These are phyloP conservation scores for Macaria liturata DNA, from an alignment of 2,888 invertebrate species.

Conservation along the genomic window DNA sequence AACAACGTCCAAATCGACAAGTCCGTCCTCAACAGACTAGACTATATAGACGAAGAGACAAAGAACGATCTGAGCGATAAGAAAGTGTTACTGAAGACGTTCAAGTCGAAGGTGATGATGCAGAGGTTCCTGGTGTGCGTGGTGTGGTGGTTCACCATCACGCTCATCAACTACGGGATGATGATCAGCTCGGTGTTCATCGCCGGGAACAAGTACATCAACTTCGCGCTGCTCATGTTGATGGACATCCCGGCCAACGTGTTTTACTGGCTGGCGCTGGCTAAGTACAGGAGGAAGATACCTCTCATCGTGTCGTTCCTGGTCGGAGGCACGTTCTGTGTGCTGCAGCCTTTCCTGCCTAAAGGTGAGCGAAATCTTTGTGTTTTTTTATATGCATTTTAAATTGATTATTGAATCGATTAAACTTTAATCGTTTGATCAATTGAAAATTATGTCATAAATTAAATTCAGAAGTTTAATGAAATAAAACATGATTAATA, in stretches of 20 bases:
- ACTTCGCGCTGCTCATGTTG: constrained; percentile 70
- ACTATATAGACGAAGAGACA: constrained; percentile 59
- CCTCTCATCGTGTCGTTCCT: constrained; percentile 65
- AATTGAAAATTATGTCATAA: no score
- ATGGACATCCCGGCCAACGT: constrained; percentile 76
- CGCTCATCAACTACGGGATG: constrained; percentile 78
- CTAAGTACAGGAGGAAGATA: constrained; percentile 65
- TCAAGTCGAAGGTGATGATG: constrained; percentile 71
- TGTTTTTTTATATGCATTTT: no score
- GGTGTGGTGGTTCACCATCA: constrained; percentile 78
- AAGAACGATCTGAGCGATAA: constrained; percentile 52
- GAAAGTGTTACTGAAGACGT: constrained; percentile 64
- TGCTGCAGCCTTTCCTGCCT: constrained; percentile 69
- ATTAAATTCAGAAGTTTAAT: no score
- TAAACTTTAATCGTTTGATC: no score
- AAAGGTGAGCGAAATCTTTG: constrained; percentile 49
- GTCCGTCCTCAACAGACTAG: constrained; percentile 52
- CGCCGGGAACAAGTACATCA: constrained; percentile 73
- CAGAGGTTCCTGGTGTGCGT: constrained; percentile 68
- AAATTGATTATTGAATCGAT: no score
- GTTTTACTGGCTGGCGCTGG: constrained; percentile 70
- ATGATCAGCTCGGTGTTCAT: constrained; percentile 76
- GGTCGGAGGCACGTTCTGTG: constrained; percentile 69
- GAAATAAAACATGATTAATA: no score
- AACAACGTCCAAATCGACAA: constrained; percentile 61